Evolutionary conservation across 2,888 invertebrate species (phyloP).

Genomic region (Dendrolimus pini): DNA sequence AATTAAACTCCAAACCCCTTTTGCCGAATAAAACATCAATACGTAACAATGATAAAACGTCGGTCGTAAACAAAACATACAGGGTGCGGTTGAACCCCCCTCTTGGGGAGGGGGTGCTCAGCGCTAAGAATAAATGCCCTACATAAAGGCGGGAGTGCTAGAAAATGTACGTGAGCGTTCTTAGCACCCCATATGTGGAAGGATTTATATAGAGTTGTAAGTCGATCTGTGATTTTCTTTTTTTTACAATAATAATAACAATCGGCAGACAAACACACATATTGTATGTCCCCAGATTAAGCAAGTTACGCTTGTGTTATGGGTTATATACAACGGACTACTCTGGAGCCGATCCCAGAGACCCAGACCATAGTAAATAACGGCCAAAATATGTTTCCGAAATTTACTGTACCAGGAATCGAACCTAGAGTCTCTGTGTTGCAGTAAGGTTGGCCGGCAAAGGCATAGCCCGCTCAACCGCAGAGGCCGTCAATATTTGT

Average conservation of each 20-base stretch:
- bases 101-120: slow-evolving; percentile 33
- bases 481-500: too few species aligned
- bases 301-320: too few species aligned
- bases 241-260: not conserved
- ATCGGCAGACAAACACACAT: too few species aligned
- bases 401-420: too few species aligned
- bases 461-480: too few species aligned
- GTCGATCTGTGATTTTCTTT: not conserved
- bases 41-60: slow-evolving; percentile 41
- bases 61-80: slow-evolving; percentile 43
- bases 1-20: slow-evolving; percentile 16
- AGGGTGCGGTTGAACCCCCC: slow-evolving; percentile 38
- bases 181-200: slow-evolving; percentile 54
- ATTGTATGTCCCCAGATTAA: too few species aligned
- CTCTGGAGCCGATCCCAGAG: too few species aligned
- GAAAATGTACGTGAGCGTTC: slow-evolving; percentile 72
- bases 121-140: slow-evolving; percentile 72
- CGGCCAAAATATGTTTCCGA: too few species aligned
- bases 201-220: slow-evolving; percentile 36
- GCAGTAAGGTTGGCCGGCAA: too few species aligned
- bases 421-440: too few species aligned
- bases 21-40: slow-evolving; percentile 40
- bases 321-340: too few species aligned
- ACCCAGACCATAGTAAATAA: too few species aligned
- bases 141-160: slow-evolving; percentile 72